Percentiles rank a stretch among this genome's conserved stretches.
phyloP scores from a whole-genome alignment of 2,888 invertebrate species.

The Gari tellinella region DNA sequence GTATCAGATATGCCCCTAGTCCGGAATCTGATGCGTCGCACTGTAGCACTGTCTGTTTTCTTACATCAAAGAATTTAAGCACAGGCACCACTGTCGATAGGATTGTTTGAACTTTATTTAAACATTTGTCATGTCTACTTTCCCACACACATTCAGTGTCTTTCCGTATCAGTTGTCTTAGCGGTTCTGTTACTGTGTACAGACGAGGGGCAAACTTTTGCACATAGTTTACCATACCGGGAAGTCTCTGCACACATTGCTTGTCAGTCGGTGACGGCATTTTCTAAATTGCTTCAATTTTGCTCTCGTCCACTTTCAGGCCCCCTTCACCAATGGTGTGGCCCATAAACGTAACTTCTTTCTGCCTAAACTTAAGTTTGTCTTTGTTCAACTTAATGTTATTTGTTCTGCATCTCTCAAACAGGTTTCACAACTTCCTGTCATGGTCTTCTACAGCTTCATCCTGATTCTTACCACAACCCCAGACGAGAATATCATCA shows the following conservation, averaged over 20 bases:
- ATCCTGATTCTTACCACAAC: conserved; percentile 14
- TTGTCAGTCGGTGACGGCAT: conserved; percentile 20
- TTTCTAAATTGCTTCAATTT: conserved; percentile 23
- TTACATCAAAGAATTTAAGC: conserved; percentile 31
- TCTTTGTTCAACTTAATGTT: conserved; percentile 28
- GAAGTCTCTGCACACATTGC: conserved; percentile 9
- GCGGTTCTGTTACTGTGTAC: conserved; percentile 21
- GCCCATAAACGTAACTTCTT: conserved; percentile 20
- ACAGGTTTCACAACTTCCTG: conserved; percentile 7
- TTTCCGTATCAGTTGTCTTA: conserved; percentile 29
- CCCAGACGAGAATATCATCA: conserved; percentile 40
- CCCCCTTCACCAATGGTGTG: conserved; percentile 9
- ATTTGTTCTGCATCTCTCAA: conserved; percentile 12
- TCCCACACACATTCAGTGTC: conserved; percentile 35
- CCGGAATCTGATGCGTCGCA: conserved; percentile 45
- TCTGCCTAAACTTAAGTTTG: conserved; percentile 17
- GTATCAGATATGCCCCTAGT: conserved; percentile 54
- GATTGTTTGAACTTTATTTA: conserved; percentile 15
- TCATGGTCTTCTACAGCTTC: conserved; percentile 23
- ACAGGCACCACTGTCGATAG: conserved; percentile 11
- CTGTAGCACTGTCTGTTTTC: conserved; percentile 1
- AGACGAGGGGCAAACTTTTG: conserved; percentile 33
- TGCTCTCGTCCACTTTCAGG: conserved; percentile 18
- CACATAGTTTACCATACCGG: conserved; percentile 35
- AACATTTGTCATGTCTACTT: conserved; percentile 17